A percentile compares a stretch with the other conserved stretches of the same genome.
Conservation (phyloP, 1,140 invertebrate species). For the Mizuhopecten yessoensis region DNA sequence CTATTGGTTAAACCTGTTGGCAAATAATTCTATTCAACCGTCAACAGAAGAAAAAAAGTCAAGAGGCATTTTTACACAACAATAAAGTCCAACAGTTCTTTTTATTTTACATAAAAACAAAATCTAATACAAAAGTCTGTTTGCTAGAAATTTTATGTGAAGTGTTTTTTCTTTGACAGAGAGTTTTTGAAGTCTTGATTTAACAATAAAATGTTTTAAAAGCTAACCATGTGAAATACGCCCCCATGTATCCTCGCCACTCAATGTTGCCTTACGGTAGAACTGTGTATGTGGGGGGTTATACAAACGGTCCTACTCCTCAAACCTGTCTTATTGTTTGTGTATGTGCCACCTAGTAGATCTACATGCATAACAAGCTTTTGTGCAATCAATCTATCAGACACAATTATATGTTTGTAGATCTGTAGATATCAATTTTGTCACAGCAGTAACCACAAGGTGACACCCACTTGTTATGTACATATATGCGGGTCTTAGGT, state of each 20-base stretch:
- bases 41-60: neutral
- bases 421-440: neutral
- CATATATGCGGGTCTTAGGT: neutral
- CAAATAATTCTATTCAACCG: neutral
- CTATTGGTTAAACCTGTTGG: neutral
- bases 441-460: neutral
- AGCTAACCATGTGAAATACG: neutral
- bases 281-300: neutral
- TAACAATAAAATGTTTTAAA: neutral
- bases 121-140: conserved; percentile 7
- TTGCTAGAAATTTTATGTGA: neutral
- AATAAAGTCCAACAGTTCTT: neutral
- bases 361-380: neutral
- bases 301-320: neutral
- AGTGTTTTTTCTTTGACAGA: neutral
- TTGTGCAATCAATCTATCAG: neutral
- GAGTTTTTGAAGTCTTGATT: neutral
- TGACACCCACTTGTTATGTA: neutral
- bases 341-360: neutral
- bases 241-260: neutral
- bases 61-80: neutral
- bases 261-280: neutral
- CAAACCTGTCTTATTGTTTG: neutral
- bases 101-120: neutral
- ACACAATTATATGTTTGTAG: neutral